Conservation (phyloP, 1,140 invertebrate genomes). For the Oppia nitens region DNA sequence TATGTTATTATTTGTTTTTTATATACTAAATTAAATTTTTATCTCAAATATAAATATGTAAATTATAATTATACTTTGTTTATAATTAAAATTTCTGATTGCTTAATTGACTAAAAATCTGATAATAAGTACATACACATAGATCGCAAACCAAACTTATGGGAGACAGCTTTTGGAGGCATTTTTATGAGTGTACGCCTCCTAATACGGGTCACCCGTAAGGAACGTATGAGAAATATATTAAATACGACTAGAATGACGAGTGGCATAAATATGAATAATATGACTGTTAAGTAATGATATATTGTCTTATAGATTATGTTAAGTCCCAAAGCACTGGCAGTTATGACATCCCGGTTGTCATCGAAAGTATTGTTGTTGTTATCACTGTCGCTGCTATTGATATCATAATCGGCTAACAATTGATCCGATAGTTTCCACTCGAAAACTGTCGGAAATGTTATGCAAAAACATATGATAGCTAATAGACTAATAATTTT, state of each 20-base stretch:
- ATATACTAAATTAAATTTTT: no score
- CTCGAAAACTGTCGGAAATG: slow-evolving; percentile 45
- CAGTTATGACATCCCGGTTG: slow-evolving; percentile 2
- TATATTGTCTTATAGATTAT: slow-evolving; percentile 42
- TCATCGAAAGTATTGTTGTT: no score
- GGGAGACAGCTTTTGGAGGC: neutral
- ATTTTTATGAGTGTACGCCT: slow-evolving; percentile 29
- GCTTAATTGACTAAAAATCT: no score
- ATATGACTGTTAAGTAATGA: slow-evolving; percentile 43
- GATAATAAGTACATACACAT: no score
- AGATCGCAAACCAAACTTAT: neutral
- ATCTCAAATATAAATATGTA: no score
- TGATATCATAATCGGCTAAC: slow-evolving; percentile 21
- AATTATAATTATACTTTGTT: no score
- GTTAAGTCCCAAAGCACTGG: slow-evolving; percentile 32
- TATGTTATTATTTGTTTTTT: no score
- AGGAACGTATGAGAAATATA: slow-evolving; percentile 45
- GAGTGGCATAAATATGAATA: slow-evolving; percentile 48
- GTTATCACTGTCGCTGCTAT: no score
- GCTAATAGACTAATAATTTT: slow-evolving; percentile 41
- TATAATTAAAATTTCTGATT: no score
- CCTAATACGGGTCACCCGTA: slow-evolving; percentile 26
- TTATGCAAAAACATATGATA: slow-evolving; percentile 43
- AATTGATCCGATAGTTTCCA: slow-evolving; percentile 27
- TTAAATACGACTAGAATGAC: slow-evolving; percentile 50